Conservation (phyloP, 1,140 invertebrate genomes). For the Ceratina calcarata region DNA sequence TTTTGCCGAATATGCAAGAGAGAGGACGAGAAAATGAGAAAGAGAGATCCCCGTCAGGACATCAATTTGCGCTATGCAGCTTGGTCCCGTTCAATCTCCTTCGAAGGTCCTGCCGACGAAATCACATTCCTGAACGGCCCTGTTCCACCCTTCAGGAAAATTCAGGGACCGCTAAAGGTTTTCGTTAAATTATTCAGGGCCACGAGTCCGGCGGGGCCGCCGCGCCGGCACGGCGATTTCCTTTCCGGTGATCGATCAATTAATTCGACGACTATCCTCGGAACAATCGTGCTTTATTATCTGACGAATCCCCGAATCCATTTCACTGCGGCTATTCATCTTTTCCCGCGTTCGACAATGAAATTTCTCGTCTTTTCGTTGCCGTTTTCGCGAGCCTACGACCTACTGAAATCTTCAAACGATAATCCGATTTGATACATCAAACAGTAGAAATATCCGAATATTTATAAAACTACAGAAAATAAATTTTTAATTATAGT, state of each 20-base stretch:
- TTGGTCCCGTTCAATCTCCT: conserved; percentile 40
- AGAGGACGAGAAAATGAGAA: too few relatives aligned
- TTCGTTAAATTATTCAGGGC: conserved; percentile 52
- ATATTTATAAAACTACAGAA: too few relatives aligned
- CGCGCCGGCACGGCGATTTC: conserved; percentile 32
- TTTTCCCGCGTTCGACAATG: background rate
- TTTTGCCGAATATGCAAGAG: conserved; percentile 48
- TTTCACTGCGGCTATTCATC: conserved; percentile 25
- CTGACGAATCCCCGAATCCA: conserved; percentile 23
- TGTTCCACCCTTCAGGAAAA: conserved; percentile 28
- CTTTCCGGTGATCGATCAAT: conserved; percentile 49
- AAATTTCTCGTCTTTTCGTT: background rate
- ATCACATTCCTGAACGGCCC: conserved; percentile 43
- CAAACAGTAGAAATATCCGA: too few relatives aligned
- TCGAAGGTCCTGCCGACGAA: conserved; percentile 44
- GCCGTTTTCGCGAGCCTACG: too few relatives aligned
- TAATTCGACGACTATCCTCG: conserved; percentile 45
- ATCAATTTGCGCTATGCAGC: conserved; percentile 43
- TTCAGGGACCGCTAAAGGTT: conserved; percentile 42
- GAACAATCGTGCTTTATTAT: conserved; percentile 53
- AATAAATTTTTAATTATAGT: too few relatives aligned
- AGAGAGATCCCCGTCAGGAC: conserved; percentile 14
- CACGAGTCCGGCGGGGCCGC: conserved; percentile 12
- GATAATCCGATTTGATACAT: too few relatives aligned
- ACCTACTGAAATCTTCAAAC: too few relatives aligned